Percentiles rank a stretch among this genome's conserved stretches.
Conservation (phyloP, 2,113 vertebrate genomes). For the Corvus hawaiiensis region DNA sequence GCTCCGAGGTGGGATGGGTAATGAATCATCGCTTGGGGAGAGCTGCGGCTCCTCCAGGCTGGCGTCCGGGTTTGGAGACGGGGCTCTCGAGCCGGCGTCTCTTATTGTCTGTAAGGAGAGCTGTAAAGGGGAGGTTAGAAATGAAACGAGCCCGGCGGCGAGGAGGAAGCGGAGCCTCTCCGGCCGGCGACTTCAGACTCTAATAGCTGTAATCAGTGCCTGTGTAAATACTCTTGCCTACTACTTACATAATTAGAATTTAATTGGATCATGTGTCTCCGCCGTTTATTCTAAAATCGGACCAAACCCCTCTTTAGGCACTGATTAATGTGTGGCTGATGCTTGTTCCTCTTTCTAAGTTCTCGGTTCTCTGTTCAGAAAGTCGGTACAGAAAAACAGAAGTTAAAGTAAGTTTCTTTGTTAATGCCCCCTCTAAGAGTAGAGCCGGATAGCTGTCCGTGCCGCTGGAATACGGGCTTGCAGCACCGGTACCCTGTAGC, state of each 20-base stretch:
- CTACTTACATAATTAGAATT: constrained; percentile 58
- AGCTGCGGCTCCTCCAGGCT: background rate
- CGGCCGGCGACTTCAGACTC: constrained; percentile 3
- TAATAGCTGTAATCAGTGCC: constrained; percentile 5
- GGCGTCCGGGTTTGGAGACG: background rate
- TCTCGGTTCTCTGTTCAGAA: background rate
- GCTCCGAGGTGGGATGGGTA: background rate
- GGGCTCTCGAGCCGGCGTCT: background rate
- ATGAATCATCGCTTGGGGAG: background rate
- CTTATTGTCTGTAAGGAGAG: background rate
- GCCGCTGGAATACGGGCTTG: background rate
- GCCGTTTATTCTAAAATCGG: constrained; percentile 43
- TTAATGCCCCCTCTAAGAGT: background rate
- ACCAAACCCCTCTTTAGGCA: background rate
- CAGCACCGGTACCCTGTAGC: background rate
- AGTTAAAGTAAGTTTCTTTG: background rate
- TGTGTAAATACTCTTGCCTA: constrained; percentile 41
- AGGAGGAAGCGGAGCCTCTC: background rate
- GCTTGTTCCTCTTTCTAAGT: background rate
- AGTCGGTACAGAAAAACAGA: background rate
- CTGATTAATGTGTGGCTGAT: background rate
- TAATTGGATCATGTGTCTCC: constrained; percentile 43
- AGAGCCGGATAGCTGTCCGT: background rate
- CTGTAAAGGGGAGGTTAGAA: background rate
- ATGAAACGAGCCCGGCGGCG: background rate